A percentile compares a stretch with the other conserved stretches of the same genome.
Conservation (phyloP, 2,888 invertebrate genomes). For the Drosophila parthenogenetica region DNA sequence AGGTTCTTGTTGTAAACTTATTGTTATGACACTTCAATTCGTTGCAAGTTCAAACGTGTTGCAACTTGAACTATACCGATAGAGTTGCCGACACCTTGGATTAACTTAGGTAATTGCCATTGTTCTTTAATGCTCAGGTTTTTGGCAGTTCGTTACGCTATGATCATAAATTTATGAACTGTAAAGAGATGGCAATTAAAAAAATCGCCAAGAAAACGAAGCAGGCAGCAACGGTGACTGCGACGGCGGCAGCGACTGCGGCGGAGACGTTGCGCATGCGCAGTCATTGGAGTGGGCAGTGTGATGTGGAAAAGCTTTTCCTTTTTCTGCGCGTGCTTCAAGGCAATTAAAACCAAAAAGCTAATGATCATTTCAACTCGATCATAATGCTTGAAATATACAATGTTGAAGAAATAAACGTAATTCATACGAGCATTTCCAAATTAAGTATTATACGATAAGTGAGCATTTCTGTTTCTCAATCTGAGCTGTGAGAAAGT, state of each 20-base stretch:
- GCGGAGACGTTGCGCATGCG: conserved; percentile 51
- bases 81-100: conserved; percentile 1
- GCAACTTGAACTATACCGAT: conserved; percentile 28
- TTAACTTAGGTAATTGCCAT: conserved; percentile 39
- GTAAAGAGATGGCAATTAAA: conserved; percentile 59
- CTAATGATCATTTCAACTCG: conserved; percentile 39
- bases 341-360: conserved; percentile 54
- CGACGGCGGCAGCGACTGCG: conserved; percentile 2
- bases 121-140: conserved; percentile 23
- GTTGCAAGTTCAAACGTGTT: conserved; percentile 49
- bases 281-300: conserved; percentile 49
- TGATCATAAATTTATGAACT: conserved; percentile 62
- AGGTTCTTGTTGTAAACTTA: conserved; percentile 50
- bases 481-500: conserved; percentile 42
- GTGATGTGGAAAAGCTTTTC: conserved; percentile 43
- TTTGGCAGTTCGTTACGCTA: conserved; percentile 42
- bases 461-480: conserved; percentile 18
- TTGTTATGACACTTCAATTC: conserved; percentile 37
- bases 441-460: conserved; percentile 29
- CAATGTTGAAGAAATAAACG: conserved; percentile 32
- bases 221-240: conserved; percentile 11
- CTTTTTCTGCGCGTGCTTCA: conserved; percentile 56
- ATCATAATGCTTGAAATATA: conserved; percentile 40
- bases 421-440: conserved; percentile 41
- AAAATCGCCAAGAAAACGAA: conserved; percentile 43